Base-by-base conservation (phyloP, 64 coral and sea anemone genomes). In the Trachythela sp. region DNA sequence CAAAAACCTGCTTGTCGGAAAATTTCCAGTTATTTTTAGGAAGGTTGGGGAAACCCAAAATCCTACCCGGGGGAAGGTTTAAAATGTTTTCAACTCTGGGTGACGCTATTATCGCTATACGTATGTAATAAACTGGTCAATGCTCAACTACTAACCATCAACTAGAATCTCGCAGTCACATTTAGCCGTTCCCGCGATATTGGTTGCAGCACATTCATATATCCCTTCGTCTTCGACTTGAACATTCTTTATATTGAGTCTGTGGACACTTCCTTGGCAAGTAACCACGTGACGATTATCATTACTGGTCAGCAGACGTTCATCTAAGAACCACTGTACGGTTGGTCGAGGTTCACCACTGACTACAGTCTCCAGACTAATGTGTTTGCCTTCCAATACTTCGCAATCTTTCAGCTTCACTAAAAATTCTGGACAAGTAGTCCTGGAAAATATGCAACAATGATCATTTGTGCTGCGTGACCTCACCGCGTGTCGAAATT, bases 101-200 rank as follows among this genome's bases (percentile, higher is more conserved):
- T 49, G 15, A 9, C 15, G 48, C 15, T 49, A 49, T 49, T 49
- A 49, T 49, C 1, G 49, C 49, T 52, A 8, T 0, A 52, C 13
- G 13, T 52, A 2, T 52, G 22, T 20, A 52, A 15, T 52, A 20
- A 52, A 52, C 13, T 52, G 13, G 13, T 52, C n/a, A n/a, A n/a
- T n/a, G n/a, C n/a, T n/a, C n/a, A n/a, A n/a, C n/a, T 2, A 64
- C 75, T 80, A 37, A 80, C 75, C 75, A 30, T 80, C 30, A 17
- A 80, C 75, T 9, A 80, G 30, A 80, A 80, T 29, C 75, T 80
- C 75, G 37, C 75, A 80, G 34, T 80, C 75, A 18, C 75, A 80
- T 35, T 35, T 39, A 1, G 37, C 75, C 75, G 75, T 34, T 35
- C 75, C 75, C 2, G 30, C 75, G 7, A 39, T 2, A 39, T 80